Percentiles rank a stretch among this genome's conserved stretches.
Conservation (phyloP, 2,113 vertebrate species). For the Phocoena phocoena region DNA sequence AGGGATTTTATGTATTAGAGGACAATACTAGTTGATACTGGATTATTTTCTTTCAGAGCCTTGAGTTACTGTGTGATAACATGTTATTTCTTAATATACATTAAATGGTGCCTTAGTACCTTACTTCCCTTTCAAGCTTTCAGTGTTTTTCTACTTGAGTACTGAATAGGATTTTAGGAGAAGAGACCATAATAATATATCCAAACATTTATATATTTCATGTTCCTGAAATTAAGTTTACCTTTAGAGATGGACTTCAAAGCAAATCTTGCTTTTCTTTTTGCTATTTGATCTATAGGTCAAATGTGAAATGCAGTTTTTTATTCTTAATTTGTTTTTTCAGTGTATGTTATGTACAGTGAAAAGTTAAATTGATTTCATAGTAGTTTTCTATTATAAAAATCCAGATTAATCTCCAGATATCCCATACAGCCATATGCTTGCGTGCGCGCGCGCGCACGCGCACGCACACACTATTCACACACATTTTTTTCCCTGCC, state of each 20-base stretch:
- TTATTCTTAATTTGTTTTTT: conserved; percentile 4
- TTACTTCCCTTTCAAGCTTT: conserved; percentile 11
- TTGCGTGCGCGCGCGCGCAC: rapidly evolving
- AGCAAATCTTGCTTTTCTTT: background rate
- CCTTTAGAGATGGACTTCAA: background rate
- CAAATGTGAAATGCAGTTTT: background rate
- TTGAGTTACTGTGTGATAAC: background rate
- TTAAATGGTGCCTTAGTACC: background rate
- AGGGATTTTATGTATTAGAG: background rate
- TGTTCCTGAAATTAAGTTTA: conserved; percentile 21
- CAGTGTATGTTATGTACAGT: background rate
- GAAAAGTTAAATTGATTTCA: conserved; percentile 18
- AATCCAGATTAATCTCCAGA: background rate
- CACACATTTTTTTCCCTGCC: background rate
- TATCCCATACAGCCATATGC: background rate
- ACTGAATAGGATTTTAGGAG: background rate
- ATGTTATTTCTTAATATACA: background rate
- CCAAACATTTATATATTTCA: background rate
- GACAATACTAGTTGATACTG: background rate
- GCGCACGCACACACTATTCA: background rate
- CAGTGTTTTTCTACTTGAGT: background rate
- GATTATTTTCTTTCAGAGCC: background rate
- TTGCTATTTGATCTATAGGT: background rate
- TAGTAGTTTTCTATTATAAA: conserved; percentile 10
- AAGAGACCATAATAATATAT: background rate